Evolutionary conservation across 2,888 invertebrate species (phyloP).

Genomic region (Drosophila crucigera): DNA sequence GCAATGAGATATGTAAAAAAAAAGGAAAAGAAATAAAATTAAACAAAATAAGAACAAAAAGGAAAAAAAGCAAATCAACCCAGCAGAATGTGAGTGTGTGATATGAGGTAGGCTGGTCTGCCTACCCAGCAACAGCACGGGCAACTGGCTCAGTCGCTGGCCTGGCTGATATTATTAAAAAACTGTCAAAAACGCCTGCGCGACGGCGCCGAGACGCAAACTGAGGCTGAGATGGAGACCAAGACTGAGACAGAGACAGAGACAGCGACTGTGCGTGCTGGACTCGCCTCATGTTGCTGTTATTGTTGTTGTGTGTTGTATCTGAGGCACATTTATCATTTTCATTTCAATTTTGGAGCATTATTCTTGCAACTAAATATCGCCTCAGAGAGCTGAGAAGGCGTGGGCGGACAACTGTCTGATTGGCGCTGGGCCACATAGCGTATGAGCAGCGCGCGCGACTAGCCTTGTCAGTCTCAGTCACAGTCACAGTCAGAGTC

Average conservation of each 20-base stretch:
- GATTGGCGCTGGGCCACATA: constrained; percentile 79
- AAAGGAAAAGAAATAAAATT: constrained; percentile 25
- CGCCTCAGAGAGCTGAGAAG: constrained; percentile 34
- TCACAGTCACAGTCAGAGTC: constrained; percentile 33
- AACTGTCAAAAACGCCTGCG: constrained; percentile 81
- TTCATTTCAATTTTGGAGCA: constrained; percentile 78
- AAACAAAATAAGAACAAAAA: constrained; percentile 30
- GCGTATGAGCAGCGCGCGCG: constrained; percentile 75
- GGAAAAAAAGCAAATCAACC: constrained; percentile 22
- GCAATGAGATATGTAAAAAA: constrained; percentile 67
- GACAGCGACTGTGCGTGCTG: constrained; percentile 67
- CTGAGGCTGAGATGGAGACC: constrained; percentile 26
- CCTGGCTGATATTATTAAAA: constrained; percentile 77
- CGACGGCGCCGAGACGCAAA: constrained; percentile 57
- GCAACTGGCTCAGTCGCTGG: constrained; percentile 33
- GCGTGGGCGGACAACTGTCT: constrained; percentile 82
- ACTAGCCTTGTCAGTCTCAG: constrained; percentile 52
- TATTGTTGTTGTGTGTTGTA: constrained; percentile 48
- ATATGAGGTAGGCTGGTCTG: constrained; percentile 72
- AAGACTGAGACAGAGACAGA: constrained; percentile 42
- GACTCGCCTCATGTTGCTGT: constrained; percentile 32
- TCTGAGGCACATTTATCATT: constrained; percentile 80
- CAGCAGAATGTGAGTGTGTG: constrained; percentile 47
- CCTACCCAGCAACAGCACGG: constrained; percentile 44
- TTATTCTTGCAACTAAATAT: constrained; percentile 77